phyloP scores from a whole-genome alignment of 2,113 vertebrate genomes.

The Ophthalmotilapia sp. region DNA sequence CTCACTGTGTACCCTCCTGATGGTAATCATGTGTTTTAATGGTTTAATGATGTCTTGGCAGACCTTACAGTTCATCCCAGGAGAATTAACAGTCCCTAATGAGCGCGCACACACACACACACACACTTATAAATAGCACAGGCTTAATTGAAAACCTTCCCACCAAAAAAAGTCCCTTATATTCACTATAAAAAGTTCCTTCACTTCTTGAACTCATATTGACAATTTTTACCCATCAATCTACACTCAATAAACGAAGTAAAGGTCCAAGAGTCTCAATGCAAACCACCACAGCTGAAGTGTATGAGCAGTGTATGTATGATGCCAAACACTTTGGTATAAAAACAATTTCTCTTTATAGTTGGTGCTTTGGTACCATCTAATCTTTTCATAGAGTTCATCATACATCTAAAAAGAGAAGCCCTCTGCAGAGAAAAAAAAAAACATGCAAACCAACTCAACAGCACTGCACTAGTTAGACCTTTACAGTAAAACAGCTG shows the following conservation, averaged over 20 bases:
- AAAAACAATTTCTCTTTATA: not conserved
- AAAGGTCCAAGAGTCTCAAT: not conserved
- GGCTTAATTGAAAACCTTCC: constrained; percentile 27
- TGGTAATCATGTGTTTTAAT: constrained; percentile 41
- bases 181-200: not conserved
- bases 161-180: not conserved
- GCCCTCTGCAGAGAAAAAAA: not conserved
- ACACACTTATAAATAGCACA: not conserved
- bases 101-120: not conserved
- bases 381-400: not conserved
- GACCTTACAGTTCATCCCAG: constrained; percentile 28
- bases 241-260: not conserved
- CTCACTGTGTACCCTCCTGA: constrained; percentile 11
- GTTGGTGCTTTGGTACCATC: not conserved
- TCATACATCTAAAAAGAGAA: not conserved
- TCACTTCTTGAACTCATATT: not conserved
- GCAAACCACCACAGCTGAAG: not conserved
- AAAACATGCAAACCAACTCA: not conserved
- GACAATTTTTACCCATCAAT: not conserved
- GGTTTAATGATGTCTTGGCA: constrained; percentile 51
- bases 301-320: not conserved
- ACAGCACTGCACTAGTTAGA: not conserved
- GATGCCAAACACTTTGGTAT: not conserved
- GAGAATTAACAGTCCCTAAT: constrained; percentile 3
- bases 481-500: not conserved